Base-by-base conservation (phyloP, 1,140 invertebrate species). In the Pectinophora gossypiella region DNA sequence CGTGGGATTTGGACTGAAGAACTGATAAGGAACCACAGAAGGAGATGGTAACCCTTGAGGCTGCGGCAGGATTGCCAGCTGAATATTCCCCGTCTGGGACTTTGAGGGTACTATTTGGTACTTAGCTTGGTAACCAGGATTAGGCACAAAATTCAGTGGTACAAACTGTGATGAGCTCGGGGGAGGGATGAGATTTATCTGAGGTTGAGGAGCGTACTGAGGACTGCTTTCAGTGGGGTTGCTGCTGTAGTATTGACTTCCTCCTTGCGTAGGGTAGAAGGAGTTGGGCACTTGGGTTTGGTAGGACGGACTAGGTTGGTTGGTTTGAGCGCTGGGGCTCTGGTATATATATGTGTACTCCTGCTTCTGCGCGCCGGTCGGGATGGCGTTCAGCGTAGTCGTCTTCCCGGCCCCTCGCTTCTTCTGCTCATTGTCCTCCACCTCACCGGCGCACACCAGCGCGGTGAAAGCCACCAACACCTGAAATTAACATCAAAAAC, bases 311-410 rank as follows among this genome's bases (percentile, higher is more conserved):
- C 54, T 72, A 0, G 60, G 40, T 35, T 64, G 53, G 19, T 46
- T 66, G 23, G 19, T 70, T 16, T 73, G 68, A 4, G 71, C 59
- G 47, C 59, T 82, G 59, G 81, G 77, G 18, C 69, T 55, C 47
- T 84, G 85, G 42, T 84, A 68, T n/a, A 61, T 80, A 49, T 85
- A 87, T 0, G 73, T 75, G 50, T 81, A 87, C 0, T 87, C 84
- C 3, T 73, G 74, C 16, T 87, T 87, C 46, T 83, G 80, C 3
- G 71, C 68, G 40, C 81, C 80, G 2, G 78, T 75, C 4, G 80
- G 72, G 1, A 85, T 81, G 0, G 84, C 52, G 50, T 87, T 87
- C 15, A 85, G 38, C 13, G 51, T 63, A 7, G 66, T 79, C 0
- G 63, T 56, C 49, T 85, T 87, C 3, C 71, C 72, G 1, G 74